Percentiles rank a stretch among this genome's conserved stretches.
Conservation (phyloP, 1,140 invertebrate genomes). For the Stenopsyche tienmushanensis region DNA sequence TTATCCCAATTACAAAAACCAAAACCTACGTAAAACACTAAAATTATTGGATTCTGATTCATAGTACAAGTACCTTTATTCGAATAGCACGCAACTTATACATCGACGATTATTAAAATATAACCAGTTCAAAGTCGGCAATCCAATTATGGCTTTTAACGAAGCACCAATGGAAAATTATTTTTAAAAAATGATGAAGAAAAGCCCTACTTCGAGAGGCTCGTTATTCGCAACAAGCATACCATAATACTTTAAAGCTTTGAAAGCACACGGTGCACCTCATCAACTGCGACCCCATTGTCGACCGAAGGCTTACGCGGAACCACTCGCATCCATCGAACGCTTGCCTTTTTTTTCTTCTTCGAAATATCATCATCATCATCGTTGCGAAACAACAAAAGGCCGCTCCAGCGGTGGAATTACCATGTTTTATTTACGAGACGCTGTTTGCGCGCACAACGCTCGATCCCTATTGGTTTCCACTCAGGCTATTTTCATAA, state of each 20-base stretch:
- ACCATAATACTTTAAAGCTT: not conserved
- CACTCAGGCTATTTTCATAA: slow-evolving; percentile 10
- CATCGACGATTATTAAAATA: too few species aligned
- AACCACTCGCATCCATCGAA: not conserved
- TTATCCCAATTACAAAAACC: too few species aligned
- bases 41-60: too few species aligned
- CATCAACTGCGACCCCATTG: not conserved
- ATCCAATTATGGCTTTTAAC: too few species aligned
- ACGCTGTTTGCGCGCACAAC: not conserved
- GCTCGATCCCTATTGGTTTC: not conserved
- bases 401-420: too few species aligned
- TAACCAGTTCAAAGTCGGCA: too few species aligned
- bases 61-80: too few species aligned
- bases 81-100: too few species aligned
- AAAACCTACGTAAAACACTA: too few species aligned
- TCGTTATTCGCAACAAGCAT: not conserved
- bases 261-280: not conserved
- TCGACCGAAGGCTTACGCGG: not conserved
- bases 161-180: too few species aligned
- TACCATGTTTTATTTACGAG: slow-evolving; percentile 18
- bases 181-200: too few species aligned
- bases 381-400: not conserved
- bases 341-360: not conserved
- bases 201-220: too few species aligned
- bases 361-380: not conserved